Evolutionary conservation across 1,140 invertebrate genomes (phyloP), one percentile per base, ranked within the genome.

Genomic region (Leptinotarsa texana): DNA sequence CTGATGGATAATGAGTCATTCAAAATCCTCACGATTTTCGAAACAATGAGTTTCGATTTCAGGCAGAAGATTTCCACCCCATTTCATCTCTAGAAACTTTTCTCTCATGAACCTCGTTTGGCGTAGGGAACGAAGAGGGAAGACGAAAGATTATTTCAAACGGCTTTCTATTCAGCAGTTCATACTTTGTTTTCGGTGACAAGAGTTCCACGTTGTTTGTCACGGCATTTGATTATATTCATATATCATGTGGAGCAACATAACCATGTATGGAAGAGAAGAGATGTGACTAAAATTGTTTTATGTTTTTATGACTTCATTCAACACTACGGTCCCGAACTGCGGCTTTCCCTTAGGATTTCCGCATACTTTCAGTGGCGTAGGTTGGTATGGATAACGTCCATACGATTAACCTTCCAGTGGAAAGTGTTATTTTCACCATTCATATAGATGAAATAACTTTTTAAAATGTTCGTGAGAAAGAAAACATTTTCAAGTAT

Each of bases 231-330:
- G 51, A 57, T 57, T n/a, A 57, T 57, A 57, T 57, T 15, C 51
- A 57, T 57, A n/a, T 57, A 57, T 57, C 51, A 57, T 57, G 51
- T 57, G 51, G 0, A 17, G 15, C 4, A 18, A 57, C n/a, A 18
- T 57, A 57, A 57, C 51, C 51, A 15, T 17, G 6, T 57, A 57
- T 57, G 51, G 51, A 57, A 17, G 51, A 18, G n/a, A 6, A 3
- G 51, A 18, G 51, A 57, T 18, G 51, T 57, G 51, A 15, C 51
- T 57, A 15, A 57, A 57, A 18, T 57, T 57, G 51, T 15, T 57
- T 57, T 57, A 57, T 57, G 51, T 57, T 57, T 57, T 57, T 57
- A 57, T 57, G 51, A 57, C 51, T 57, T 57, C 51, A 57, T 57
- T 57, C 51, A 57, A 57, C 51, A 57, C 51, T 57, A 18, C 51